Evolutionary conservation across 2,113 vertebrate species (phyloP).

Genomic region (Mesitornis unicolor): DNA sequence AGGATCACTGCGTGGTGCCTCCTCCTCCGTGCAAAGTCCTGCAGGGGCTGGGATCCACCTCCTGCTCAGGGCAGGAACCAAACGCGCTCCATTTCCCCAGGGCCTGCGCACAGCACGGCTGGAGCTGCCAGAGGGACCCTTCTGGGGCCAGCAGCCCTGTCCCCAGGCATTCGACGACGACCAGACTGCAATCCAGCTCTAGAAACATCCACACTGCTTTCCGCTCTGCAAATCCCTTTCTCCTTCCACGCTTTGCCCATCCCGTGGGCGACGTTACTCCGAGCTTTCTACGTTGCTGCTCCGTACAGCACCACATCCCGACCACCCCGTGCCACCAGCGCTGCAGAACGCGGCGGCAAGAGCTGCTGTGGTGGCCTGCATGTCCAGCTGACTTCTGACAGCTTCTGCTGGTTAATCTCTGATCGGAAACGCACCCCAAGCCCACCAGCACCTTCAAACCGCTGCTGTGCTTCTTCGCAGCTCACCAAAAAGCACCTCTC

Average conservation of each 20-base stretch:
- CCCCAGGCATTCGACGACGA: background rate
- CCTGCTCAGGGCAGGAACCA: no score
- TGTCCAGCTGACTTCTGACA: background rate
- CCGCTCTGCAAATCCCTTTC: background rate
- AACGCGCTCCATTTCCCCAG: background rate
- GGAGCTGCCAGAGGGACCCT: background rate
- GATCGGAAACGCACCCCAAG: background rate
- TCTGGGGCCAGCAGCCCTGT: background rate
- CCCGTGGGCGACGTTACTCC: background rate
- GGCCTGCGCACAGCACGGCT: background rate
- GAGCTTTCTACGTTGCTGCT: background rate
- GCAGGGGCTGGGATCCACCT: no score
- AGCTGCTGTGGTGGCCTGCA: background rate
- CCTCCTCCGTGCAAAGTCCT: background rate
- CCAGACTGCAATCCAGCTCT: background rate
- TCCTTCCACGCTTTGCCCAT: background rate
- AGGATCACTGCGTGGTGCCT: background rate
- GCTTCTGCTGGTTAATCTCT: background rate
- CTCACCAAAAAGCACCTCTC: background rate
- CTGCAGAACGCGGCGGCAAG: background rate
- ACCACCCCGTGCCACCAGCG: accelerated
- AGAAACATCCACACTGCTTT: background rate
- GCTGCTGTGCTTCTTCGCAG: background rate
- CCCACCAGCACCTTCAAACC: background rate
- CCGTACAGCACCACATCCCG: background rate